Percentiles rank a stretch among this genome's conserved stretches.
Evolutionary conservation across 2,888 invertebrate genomes (phyloP).

Genomic region (Pseudanteris insignis): DNA sequence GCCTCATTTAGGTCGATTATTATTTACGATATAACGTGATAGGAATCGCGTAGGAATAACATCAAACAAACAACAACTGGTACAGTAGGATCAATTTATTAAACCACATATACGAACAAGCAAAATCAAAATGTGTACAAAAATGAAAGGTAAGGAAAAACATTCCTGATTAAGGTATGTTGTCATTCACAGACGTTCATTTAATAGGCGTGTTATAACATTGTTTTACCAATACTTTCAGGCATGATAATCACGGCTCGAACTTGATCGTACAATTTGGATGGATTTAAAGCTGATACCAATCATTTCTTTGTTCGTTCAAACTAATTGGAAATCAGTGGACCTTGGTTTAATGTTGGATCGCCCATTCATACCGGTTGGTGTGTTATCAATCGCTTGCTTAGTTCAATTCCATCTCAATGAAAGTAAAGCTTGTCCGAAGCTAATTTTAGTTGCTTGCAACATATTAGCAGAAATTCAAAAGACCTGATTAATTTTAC

Average conservation of each 20-base stretch:
- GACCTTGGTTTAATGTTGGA: constrained; percentile 24
- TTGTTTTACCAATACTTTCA: constrained; percentile 7
- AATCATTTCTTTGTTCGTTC: constrained; percentile 3
- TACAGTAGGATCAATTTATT: constrained; percentile 20
- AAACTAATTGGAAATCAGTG: constrained; percentile 2
- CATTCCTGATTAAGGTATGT: constrained; percentile 1
- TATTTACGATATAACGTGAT: constrained; percentile 1
- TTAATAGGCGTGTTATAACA: background rate
- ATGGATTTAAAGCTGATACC: no score
- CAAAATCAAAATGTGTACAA: constrained; percentile 29
- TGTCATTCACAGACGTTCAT: constrained; percentile 10
- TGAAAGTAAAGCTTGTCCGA: constrained; percentile 39
- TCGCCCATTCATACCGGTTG: constrained; percentile 37
- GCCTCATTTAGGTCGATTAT: constrained; percentile 18
- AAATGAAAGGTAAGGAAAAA: constrained; percentile 8
- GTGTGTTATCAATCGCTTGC: constrained; percentile 35
- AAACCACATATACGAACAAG: constrained; percentile 11
- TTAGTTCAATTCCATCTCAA: constrained; percentile 23
- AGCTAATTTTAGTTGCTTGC: constrained; percentile 40
- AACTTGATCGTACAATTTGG: background rate
- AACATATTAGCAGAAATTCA: constrained; percentile 32
- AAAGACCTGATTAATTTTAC: constrained; percentile 28
- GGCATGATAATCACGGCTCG: background rate
- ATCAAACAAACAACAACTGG: constrained; percentile 12
- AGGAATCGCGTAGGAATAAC: background rate